A percentile compares a stretch with the other conserved stretches of the same genome.
Evolutionary conservation across 30 jellyfish, hydroid and myxozoan genomes (phyloP).

Genomic region (Aurelia sp.): DNA sequence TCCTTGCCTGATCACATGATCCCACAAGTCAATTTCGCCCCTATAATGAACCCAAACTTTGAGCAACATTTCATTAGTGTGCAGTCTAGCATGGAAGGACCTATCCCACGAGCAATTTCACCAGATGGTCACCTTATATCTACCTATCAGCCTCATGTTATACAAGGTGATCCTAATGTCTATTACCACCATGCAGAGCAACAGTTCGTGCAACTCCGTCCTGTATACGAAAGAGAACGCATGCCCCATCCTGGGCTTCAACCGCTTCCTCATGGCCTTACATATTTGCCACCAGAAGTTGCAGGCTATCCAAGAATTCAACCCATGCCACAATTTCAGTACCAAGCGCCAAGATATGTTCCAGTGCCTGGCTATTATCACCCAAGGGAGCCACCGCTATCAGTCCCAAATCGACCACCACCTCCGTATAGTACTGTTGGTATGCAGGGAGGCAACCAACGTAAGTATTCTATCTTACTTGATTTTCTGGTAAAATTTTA

Average conservation of each 20-base stretch:
- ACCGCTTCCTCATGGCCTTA: slow-evolving; percentile 17
- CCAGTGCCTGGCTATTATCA: slow-evolving; percentile 46
- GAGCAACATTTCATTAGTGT: background rate
- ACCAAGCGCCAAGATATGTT: slow-evolving; percentile 46
- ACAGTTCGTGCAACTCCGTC: slow-evolving; percentile 8
- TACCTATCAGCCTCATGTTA: background rate
- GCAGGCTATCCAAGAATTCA: slow-evolving; percentile 19
- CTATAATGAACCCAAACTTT: slow-evolving; percentile 17
- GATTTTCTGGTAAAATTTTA: no score
- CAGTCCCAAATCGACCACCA: slow-evolving; percentile 17
- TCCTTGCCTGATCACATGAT: background rate
- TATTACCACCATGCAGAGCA: slow-evolving; percentile 10
- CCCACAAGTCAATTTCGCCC: slow-evolving; percentile 8
- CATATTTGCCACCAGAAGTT: slow-evolving; percentile 36
- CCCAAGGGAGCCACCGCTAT: slow-evolving; percentile 30
- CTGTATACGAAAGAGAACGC: slow-evolving; percentile 10
- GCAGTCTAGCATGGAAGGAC: slow-evolving; percentile 29
- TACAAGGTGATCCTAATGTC: slow-evolving; percentile 8
- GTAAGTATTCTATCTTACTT: slow-evolving; percentile 12
- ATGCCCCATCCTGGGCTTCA: slow-evolving; percentile 40
- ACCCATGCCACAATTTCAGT: slow-evolving; percentile 39
- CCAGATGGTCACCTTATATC: slow-evolving; percentile 26
- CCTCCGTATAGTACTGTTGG: slow-evolving; percentile 41
- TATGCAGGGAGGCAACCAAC: slow-evolving; percentile 13
- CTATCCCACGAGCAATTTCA: slow-evolving; percentile 10